These are phyloP conservation scores for Dicerorhinus sumatrensis DNA, from an alignment of 2,113 vertebrate species.

Conservation along the genomic window DNA sequence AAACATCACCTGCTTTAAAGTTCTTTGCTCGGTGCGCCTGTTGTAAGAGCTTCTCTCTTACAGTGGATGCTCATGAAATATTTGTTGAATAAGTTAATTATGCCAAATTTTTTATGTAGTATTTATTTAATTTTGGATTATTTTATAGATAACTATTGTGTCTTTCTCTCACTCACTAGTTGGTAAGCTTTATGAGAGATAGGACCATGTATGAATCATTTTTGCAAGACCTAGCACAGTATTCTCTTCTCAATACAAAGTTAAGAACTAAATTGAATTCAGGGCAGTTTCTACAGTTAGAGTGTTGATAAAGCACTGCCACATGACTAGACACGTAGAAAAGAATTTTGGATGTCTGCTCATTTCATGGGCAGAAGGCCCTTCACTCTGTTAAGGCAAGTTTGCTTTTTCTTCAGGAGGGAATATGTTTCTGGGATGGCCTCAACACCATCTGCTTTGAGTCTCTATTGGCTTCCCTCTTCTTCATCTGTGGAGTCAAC, in stretches of 20 bases:
- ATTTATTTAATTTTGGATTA: slow-evolving; percentile 29
- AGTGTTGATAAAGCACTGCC: neutral
- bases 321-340: neutral
- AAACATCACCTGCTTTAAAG: neutral
- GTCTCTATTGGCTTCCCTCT: neutral
- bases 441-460: neutral
- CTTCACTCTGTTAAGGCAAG: neutral
- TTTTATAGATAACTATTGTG: neutral
- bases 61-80: neutral
- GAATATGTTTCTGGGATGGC: neutral
- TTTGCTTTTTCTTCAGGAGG: neutral
- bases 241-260: neutral
- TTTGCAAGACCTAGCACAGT: neutral
- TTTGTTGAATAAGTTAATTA: neutral
- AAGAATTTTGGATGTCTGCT: neutral
- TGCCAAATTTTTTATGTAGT: neutral
- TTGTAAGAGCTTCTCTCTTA: neutral
- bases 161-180: neutral
- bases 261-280: neutral
- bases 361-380: neutral
- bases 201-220: neutral
- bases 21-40: neutral
- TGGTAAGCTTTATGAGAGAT: neutral
- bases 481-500: neutral
- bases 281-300: neutral